Evolutionary conservation across 2,113 vertebrate genomes (phyloP).

Genomic region (Synchiropus splendidus): DNA sequence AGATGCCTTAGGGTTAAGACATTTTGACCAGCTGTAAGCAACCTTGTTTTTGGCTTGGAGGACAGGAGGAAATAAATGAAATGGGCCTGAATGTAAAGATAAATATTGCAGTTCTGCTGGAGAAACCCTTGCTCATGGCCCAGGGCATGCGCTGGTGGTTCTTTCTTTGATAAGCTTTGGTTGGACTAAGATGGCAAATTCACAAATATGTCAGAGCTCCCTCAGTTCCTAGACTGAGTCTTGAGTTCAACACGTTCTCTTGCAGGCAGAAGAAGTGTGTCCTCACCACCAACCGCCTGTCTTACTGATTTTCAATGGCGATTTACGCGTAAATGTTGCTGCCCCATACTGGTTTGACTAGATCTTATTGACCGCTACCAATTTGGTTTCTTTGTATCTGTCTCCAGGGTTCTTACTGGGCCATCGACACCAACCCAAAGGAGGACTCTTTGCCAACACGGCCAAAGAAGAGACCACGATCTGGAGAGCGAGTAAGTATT

Average conservation of each 20-base stretch:
- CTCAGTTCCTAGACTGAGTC: constrained; percentile 38
- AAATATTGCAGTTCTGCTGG: constrained; percentile 63
- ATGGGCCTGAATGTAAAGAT: constrained; percentile 57
- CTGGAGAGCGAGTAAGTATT: constrained; percentile 78
- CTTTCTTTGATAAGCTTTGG: constrained; percentile 57
- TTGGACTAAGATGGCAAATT: constrained; percentile 50
- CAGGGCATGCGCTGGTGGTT: constrained; percentile 45
- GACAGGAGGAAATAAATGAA: constrained; percentile 67
- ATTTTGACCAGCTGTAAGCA: constrained; percentile 44
- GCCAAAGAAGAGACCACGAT: constrained; percentile 88
- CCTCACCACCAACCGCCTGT: constrained; percentile 38
- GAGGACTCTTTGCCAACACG: constrained; percentile 81
- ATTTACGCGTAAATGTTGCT: too few relatives aligned
- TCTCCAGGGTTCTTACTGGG: constrained; percentile 85
- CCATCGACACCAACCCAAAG: constrained; percentile 88
- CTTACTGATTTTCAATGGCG: constrained; percentile 3
- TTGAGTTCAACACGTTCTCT: constrained; percentile 31
- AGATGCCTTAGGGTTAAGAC: constrained; percentile 22
- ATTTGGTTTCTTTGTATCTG: constrained; percentile 26
- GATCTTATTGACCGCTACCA: too few relatives aligned
- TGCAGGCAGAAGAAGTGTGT: constrained; percentile 50
- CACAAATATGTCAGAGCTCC: constrained; percentile 26
- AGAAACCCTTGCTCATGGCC: constrained; percentile 30
- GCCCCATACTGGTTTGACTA: too few relatives aligned
- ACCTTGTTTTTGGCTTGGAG: constrained; percentile 45